A percentile compares a stretch with the other conserved stretches of the same genome.
Evolutionary conservation across 2,113 vertebrate species (phyloP).

Genomic region (Numida meleagris): DNA sequence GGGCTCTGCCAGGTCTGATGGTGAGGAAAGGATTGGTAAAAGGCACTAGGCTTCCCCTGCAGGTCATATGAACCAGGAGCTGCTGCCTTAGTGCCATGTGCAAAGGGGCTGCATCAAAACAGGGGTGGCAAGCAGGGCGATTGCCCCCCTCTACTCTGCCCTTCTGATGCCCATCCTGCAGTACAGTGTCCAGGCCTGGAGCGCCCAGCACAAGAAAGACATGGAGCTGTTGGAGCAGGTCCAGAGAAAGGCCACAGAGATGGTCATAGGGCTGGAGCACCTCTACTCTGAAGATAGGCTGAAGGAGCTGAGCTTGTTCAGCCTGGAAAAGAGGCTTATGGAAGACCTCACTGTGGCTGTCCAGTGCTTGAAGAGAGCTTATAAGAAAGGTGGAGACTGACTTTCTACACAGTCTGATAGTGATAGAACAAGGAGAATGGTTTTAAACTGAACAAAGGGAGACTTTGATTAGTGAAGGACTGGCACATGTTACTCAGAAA

Average conservation of each 20-base stretch:
- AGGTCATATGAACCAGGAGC: rapidly evolving
- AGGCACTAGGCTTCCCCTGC: background rate
- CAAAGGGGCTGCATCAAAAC: background rate
- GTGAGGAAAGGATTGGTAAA: background rate
- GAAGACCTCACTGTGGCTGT: background rate
- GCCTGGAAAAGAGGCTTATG: background rate
- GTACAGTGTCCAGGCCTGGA: no score
- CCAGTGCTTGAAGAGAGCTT: background rate
- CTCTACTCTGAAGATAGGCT: background rate
- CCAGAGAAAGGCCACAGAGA: background rate
- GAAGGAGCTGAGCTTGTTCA: background rate
- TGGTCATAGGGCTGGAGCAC: background rate
- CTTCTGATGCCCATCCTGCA: background rate
- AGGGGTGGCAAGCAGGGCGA: background rate
- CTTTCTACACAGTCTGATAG: background rate
- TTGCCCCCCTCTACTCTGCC: background rate
- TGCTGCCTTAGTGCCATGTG: rapidly evolving
- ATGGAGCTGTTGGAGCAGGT: background rate
- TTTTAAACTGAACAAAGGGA: background rate
- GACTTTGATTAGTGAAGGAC: background rate
- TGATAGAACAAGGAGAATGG: background rate
- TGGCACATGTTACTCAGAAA: background rate
- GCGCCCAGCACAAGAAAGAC: background rate
- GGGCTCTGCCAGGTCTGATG: background rate
- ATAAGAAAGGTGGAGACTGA: background rate